Evolutionary conservation across 2,888 invertebrate genomes (phyloP).

Genomic region (Lymantria dispar): DNA sequence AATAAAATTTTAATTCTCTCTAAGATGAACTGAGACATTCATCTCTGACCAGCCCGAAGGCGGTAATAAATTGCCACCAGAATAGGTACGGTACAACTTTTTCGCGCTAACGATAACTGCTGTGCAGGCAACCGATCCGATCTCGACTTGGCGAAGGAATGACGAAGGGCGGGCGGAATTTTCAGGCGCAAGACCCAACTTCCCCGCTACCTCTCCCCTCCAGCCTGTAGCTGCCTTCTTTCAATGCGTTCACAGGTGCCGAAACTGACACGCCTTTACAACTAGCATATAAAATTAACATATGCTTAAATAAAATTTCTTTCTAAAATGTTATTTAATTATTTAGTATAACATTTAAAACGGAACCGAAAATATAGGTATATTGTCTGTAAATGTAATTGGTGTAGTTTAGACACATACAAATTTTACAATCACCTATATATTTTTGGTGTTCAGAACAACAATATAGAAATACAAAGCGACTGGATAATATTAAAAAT

Average conservation of each 20-base stretch:
- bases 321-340: too few species aligned
- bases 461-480: too few species aligned
- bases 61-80: constrained; percentile 5
- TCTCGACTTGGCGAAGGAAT: constrained; percentile 35
- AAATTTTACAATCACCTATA: too few species aligned
- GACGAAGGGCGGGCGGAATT: constrained; percentile 45
- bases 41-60: constrained; percentile 11
- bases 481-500: too few species aligned
- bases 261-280: constrained; percentile 18
- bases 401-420: too few species aligned
- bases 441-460: too few species aligned
- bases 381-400: too few species aligned
- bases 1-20: not conserved
- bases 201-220: constrained; percentile 15
- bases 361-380: too few species aligned
- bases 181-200: constrained; percentile 25
- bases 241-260: constrained; percentile 26
- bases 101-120: constrained; percentile 13
- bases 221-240: constrained; percentile 27
- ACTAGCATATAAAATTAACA: not conserved
- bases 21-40: constrained; percentile 4
- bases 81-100: constrained; percentile 29
- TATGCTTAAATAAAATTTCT: too few species aligned
- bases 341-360: too few species aligned
- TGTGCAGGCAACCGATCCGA: constrained; percentile 14